Base-by-base conservation (phyloP, 2,888 invertebrate genomes). In the Tortricodes alternella region DNA sequence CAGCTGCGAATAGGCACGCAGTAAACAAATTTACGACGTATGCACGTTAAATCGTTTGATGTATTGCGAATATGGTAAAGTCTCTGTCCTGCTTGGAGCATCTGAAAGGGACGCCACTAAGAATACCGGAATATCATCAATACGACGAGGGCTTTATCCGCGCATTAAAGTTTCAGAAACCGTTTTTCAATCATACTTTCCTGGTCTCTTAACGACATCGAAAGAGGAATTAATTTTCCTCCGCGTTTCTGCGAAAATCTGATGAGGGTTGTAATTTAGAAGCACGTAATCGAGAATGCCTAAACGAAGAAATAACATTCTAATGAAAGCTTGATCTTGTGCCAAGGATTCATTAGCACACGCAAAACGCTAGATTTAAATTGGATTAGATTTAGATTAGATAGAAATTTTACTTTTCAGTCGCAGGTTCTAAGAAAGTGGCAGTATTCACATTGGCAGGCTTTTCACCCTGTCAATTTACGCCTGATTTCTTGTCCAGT, bases 1-100 rank as follows among this genome's bases (percentile, higher is more conserved):
- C 57, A 53, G 44, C 53, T 58, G 58, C 46, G 61, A 59, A 61
- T 58, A 53, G 59, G 53, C 53, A 57, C 53, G 43, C 53, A 51
- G 50, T 59, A 58, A 62, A 62, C 59, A 18, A 53, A 49, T 61
- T 62, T 56, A 56, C 49, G 56, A 62, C 52, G 46, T 38, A 55
- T 34, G 48, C 18, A 41, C 53, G 37, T 51, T 53, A 50, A 37
- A 48, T 55, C 58, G 38, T 53, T 61, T 58, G 51, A 57, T 59
- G 43, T 56, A 52, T 35, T n/a, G 37, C 21, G 49, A 21, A 48
- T 35, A 43, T 21, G 27, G 41, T 48, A 18, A 29, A 9, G 21
- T 46, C n/a, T 15, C 21, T 35, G 23, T 37, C 37, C 35, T 24
- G 24, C 35, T 24, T 11, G 16, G 7, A 11, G 23, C 18, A n/a